Evolutionary conservation across 2,797 vertebrate species (phyloP).

Genomic region (Halcyon chelicuti): DNA sequence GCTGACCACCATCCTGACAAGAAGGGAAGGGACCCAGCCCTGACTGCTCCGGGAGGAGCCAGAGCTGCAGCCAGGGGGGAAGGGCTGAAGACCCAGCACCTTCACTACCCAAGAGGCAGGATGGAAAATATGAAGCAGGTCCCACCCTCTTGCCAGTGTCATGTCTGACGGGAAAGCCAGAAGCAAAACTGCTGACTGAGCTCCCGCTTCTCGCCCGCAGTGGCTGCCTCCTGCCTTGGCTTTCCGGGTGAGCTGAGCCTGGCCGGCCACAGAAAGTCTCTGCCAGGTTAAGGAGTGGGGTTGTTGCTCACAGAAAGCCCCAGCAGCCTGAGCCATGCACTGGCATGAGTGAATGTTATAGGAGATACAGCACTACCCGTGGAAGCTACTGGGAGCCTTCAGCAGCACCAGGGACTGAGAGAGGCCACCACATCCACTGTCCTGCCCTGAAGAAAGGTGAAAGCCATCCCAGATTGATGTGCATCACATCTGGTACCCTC

Average conservation of each 20-base stretch:
- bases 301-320: not conserved
- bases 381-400: not conserved
- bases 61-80: not conserved
- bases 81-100: not conserved
- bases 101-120: not conserved
- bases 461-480: not conserved
- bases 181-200: constrained; percentile 38
- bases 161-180: not conserved
- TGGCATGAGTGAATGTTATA: accelerated
- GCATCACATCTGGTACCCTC: not conserved
- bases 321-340: accelerated
- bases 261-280: not conserved
- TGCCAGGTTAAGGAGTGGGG: not conserved
- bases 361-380: accelerated
- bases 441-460: not conserved
- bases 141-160: accelerated
- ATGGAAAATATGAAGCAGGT: constrained; percentile 20
- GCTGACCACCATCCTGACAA: not conserved
- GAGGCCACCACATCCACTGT: not conserved
- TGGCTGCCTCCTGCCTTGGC: not conserved
- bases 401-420: not conserved
- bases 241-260: not conserved
- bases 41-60: not conserved
- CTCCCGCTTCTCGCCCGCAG: not conserved
- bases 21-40: not conserved